Base-by-base conservation (phyloP, 2,797 vertebrate species). In the Gallinago nigripennis region DNA sequence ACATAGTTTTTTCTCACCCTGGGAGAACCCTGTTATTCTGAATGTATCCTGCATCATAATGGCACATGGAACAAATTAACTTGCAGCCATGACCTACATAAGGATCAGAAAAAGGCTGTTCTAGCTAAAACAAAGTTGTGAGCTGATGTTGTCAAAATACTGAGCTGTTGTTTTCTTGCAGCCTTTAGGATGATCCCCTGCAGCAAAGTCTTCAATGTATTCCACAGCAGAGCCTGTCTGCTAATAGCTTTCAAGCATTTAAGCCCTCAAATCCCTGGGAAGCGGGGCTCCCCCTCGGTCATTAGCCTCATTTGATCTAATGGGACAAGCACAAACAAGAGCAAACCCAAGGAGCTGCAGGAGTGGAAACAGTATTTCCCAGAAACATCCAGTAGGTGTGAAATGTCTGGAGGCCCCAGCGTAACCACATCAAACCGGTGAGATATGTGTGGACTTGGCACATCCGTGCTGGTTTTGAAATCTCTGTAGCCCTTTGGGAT, bases 31-130 rank as follows among this genome's bases (percentile, higher is more conserved):
- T 82, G 70, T 20, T 94, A 91, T 88, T 86, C 85, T 82, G 33
- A 73, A 60, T 56, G 64, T 43, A 72, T 88, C 87, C 66, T 91
- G 65, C 92, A 93, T 86, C 87, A 84, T 82, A 79, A 91, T n/a
- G 39, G 89, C 95, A 96, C 89, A 96, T 95, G 89, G 94, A 97
- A 96, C 48, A 84, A 90, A 94, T 96, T 96, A 94, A 94, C 80
- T 94, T 58, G 48, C 92, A 94, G 70, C 68, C 76, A 53, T 94
- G 95, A 94, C 94, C 90, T 94, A 96, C 91, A 95, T 90, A 88
- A 60, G 45, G 73, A 96, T 91, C 39, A 86, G 90, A 90, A 94
- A 80, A 90, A 88, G 80, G 10, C 60, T 86, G 45, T 30, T 94
- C 48, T 51, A 72, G 76, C 76, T 94, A 51, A 92, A 94, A 93